These are phyloP conservation scores for Zenarchopterus dispar DNA, from an alignment of 2,797 vertebrate species.

Conservation along the genomic window DNA sequence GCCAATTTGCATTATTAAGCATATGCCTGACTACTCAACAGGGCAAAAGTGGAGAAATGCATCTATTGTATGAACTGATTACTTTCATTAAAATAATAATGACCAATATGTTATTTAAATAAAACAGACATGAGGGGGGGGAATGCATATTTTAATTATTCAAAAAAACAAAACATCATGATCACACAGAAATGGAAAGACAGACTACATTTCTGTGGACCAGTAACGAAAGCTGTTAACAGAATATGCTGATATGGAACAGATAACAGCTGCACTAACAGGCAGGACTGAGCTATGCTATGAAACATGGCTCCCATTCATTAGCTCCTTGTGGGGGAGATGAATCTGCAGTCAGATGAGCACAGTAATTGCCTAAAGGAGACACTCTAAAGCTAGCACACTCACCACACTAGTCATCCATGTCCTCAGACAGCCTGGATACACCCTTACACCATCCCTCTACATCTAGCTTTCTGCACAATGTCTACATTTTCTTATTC, in stretches of 20 bases:
- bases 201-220: neutral
- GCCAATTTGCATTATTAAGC: neutral
- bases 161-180: neutral
- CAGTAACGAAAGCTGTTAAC: slow-evolving; percentile 4
- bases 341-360: slow-evolving; percentile 21
- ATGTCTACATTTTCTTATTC: neutral
- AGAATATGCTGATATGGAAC: neutral
- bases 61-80: neutral
- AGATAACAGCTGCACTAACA: neutral
- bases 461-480: neutral
- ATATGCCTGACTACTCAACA: neutral
- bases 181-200: neutral
- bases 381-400: slow-evolving; percentile 4
- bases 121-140: too few relatives aligned
- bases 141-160: neutral
- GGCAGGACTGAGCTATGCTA: slow-evolving; percentile 3
- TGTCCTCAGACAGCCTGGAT: neutral
- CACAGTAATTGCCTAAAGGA: slow-evolving; percentile 16
- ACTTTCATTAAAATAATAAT: neutral
- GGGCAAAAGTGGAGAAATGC: neutral
- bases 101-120: neutral
- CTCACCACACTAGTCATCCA: slow-evolving; percentile 9
- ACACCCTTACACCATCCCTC: neutral
- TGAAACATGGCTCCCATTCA: slow-evolving; percentile 18
- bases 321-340: slow-evolving; percentile 8